Evolutionary conservation across 2,797 vertebrate species (phyloP).

Genomic region (Myripristis murdjan): DNA sequence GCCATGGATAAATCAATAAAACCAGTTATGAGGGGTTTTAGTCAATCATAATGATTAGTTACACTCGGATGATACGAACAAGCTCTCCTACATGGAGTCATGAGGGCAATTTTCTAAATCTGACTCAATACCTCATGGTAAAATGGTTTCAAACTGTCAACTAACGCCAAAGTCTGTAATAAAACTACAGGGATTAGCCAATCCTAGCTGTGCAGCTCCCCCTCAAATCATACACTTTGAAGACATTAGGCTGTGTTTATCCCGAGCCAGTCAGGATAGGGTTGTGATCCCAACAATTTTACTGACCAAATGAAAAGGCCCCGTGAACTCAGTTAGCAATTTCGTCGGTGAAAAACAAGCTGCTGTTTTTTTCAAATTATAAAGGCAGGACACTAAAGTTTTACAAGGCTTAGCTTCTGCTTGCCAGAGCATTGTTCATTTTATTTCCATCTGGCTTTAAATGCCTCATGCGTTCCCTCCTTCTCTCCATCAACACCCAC

Average conservation of each 20-base stretch:
- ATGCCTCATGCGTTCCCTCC: conserved; percentile 28
- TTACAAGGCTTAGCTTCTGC: conserved; percentile 54
- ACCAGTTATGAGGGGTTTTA: neutral
- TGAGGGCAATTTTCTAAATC: neutral
- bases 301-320: conserved; percentile 29
- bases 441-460: conserved; percentile 54
- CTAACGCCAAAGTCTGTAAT: neutral
- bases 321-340: conserved; percentile 26
- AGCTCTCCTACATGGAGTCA: neutral
- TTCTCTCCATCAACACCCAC: conserved; percentile 62
- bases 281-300: conserved; percentile 29
- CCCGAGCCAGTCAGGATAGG: conserved; percentile 5
- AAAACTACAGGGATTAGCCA: neutral
- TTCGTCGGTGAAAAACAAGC: conserved; percentile 32
- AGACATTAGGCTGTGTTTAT: neutral
- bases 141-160: neutral
- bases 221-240: conserved; percentile 3
- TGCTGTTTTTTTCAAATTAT: conserved; percentile 50
- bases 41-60: neutral
- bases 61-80: neutral
- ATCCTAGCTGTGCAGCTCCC: neutral
- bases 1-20: conserved; percentile 7
- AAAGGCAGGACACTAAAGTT: conserved; percentile 47
- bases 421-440: conserved; percentile 59
- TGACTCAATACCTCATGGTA: neutral